Percentiles rank a stretch among this genome's conserved stretches.
These are phyloP conservation scores for Adelognathus sp. DNA, from an alignment of 2,888 invertebrate species.

Conservation along the genomic window DNA sequence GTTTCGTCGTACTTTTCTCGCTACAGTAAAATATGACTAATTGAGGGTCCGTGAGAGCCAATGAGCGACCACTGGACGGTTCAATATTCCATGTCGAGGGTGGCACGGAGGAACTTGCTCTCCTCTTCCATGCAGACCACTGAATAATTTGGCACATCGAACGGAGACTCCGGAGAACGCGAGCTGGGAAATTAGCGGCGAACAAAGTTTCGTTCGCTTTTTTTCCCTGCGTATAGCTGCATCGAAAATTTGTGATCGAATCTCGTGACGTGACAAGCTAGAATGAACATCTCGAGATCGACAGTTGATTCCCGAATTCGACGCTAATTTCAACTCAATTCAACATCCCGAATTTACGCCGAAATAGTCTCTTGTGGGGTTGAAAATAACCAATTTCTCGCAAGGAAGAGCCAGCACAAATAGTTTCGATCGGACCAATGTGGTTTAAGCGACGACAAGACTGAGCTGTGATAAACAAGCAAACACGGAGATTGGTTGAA, in stretches of 20 bases:
- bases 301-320: too few relatives aligned
- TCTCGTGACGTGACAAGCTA: too few relatives aligned
- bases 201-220: not conserved
- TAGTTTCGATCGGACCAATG: too few relatives aligned
- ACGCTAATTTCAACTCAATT: too few relatives aligned
- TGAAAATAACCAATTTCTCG: too few relatives aligned
- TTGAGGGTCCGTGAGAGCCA: not conserved
- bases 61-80: not conserved
- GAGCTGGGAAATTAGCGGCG: not conserved
- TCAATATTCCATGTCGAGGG: conserved; percentile 41
- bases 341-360: too few relatives aligned
- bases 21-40: not conserved
- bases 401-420: too few relatives aligned
- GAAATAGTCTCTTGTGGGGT: too few relatives aligned
- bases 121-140: conserved; percentile 4
- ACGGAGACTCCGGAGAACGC: not conserved
- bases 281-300: too few relatives aligned
- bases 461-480: too few relatives aligned
- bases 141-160: conserved; percentile 36
- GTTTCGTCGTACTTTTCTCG: not conserved
- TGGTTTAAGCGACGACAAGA: too few relatives aligned
- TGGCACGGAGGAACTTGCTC: conserved; percentile 8
- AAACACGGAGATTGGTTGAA: too few relatives aligned
- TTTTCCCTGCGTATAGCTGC: not conserved
- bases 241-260: not conserved